phyloP scores from a whole-genome alignment of 2,797 vertebrate species.

The Poeciliopsis presidionis region DNA sequence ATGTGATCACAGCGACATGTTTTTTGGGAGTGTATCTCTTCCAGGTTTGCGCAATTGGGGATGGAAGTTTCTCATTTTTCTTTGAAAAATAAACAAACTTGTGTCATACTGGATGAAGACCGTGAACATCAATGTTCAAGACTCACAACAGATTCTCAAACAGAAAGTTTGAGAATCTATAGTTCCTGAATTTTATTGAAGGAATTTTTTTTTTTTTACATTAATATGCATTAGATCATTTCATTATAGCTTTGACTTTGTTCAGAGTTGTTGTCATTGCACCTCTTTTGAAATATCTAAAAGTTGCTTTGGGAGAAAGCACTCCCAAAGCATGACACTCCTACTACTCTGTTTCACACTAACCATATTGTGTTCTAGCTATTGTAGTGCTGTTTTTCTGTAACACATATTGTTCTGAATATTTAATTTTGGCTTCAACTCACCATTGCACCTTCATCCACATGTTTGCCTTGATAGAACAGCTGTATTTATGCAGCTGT shows the following conservation, averaged over 20 bases:
- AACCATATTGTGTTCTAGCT: neutral
- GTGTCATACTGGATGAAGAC: neutral
- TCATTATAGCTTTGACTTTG: neutral
- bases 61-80: neutral
- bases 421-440: neutral
- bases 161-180: neutral
- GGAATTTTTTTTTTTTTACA: neutral
- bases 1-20: neutral
- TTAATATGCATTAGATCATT: neutral
- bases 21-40: neutral
- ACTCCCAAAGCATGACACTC: neutral
- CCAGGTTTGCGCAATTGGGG: neutral
- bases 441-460: neutral
- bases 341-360: neutral
- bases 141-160: neutral
- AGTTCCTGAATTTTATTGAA: neutral
- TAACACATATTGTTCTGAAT: neutral
- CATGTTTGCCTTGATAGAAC: neutral
- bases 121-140: neutral
- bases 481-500: neutral
- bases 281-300: neutral
- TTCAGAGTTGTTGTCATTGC: neutral
- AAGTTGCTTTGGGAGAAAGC: neutral
- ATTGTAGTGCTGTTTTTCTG: neutral
- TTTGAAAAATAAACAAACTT: neutral